phyloP scores from a whole-genome alignment of 53 echinoderm and acorn worm species.

The Zoroaster sp. region DNA sequence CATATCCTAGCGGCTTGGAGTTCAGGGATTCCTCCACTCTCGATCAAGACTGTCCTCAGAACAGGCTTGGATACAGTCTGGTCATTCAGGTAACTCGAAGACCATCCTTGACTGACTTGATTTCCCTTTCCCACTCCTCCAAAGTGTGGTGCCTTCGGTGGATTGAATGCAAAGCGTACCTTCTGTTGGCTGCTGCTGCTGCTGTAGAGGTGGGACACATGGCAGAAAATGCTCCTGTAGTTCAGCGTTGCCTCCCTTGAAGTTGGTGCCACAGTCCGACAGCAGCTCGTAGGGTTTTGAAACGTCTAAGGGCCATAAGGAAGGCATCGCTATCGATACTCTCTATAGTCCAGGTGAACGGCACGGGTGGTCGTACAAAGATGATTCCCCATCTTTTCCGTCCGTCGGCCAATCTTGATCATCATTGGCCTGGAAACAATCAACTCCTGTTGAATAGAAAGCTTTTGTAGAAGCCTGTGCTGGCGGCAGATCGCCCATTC shows the following conservation, averaged over 20 bases:
- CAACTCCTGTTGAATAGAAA: too few species aligned
- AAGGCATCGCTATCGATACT: not conserved
- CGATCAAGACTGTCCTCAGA: slow-evolving; percentile 16
- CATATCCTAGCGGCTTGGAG: slow-evolving; percentile 7
- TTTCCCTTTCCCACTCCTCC: slow-evolving; percentile 47
- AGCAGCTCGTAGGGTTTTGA: slow-evolving; percentile 5
- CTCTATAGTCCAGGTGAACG: not conserved
- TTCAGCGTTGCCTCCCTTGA: not conserved
- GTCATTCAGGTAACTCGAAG: not conserved
- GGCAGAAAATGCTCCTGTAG: not conserved
- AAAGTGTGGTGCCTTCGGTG: slow-evolving; percentile 31
- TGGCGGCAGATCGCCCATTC: too few species aligned
- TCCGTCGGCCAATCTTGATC: too few species aligned
- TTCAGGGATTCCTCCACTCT: slow-evolving; percentile 46
- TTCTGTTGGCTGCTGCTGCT: too few species aligned
- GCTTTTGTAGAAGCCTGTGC: too few species aligned
- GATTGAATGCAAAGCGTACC: too few species aligned
- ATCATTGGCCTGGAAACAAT: too few species aligned
- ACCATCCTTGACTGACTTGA: not conserved
- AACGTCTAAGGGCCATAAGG: not conserved
- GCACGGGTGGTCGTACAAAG: too few species aligned
- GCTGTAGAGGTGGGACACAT: too few species aligned
- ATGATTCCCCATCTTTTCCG: too few species aligned
- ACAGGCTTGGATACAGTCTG: slow-evolving; percentile 9
- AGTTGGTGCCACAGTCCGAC: slow-evolving; percentile 30